Conservation (phyloP, 2,113 vertebrate species). For the Todiramphus saurophagus region DNA sequence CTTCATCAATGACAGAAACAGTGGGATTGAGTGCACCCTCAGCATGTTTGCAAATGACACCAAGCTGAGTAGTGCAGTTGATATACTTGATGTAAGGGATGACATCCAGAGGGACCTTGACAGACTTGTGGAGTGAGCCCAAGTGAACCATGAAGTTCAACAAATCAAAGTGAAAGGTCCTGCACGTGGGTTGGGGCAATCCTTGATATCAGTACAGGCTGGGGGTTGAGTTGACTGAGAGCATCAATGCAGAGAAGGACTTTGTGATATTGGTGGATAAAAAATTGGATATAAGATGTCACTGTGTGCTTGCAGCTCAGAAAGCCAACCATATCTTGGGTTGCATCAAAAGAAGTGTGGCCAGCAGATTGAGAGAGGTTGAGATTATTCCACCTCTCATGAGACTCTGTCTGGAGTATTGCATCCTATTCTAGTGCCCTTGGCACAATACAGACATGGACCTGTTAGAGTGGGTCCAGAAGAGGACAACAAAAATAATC, state of each 20-base stretch:
- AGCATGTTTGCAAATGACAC: not conserved
- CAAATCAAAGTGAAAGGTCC: not conserved
- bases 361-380: not conserved
- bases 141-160: not conserved
- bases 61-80: not conserved
- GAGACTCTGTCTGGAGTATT: not conserved
- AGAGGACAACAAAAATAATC: accelerated
- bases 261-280: not conserved
- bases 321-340: not conserved
- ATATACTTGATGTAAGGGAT: not conserved
- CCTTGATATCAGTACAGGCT: not conserved
- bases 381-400: not conserved
- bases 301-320: not conserved
- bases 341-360: accelerated
- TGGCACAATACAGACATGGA: not conserved
- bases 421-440: accelerated
- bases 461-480: not conserved
- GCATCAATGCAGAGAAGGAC: not conserved
- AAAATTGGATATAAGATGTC: accelerated
- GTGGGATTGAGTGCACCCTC: not conserved
- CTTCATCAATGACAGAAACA: not conserved
- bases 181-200: not conserved
- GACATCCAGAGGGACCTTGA: not conserved
- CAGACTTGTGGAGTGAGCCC: not conserved
- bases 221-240: not conserved